Evolutionary conservation across 2,797 vertebrate species (phyloP).

Genomic region (Lacerta agilis): DNA sequence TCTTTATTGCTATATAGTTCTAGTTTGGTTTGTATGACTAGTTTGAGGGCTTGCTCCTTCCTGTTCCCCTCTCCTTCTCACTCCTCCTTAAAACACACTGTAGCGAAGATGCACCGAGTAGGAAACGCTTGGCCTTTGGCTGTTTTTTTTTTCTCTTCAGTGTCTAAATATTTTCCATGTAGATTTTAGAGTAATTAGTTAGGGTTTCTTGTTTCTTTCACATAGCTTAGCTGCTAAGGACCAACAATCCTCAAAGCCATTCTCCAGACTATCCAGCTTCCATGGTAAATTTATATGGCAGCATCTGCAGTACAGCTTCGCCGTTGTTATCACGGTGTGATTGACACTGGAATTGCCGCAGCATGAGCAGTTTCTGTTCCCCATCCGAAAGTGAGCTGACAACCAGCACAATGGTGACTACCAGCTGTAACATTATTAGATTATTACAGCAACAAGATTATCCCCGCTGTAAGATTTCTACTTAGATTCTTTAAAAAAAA

Average conservation of each 20-base stretch:
- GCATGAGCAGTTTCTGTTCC: neutral
- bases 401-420: neutral
- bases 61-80: too few species aligned
- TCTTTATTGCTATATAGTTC: neutral
- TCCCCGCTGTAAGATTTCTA: neutral
- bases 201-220: neutral
- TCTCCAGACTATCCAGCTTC: neutral
- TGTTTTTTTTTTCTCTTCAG: neutral
- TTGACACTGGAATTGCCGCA: neutral
- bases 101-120: neutral
- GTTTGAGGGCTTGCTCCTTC: neutral
- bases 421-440: neutral
- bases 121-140: neutral
- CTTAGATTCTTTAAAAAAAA: neutral
- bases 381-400: neutral
- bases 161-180: constrained; percentile 10
- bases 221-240: neutral
- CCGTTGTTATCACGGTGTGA: neutral
- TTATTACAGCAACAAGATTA: neutral
- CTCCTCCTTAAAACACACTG: neutral
- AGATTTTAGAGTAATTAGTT: neutral
- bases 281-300: neutral
- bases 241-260: neutral
- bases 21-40: neutral
- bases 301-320: neutral